phyloP scores from a whole-genome alignment of 2,888 invertebrate genomes.

The Platycnemis pennipes region DNA sequence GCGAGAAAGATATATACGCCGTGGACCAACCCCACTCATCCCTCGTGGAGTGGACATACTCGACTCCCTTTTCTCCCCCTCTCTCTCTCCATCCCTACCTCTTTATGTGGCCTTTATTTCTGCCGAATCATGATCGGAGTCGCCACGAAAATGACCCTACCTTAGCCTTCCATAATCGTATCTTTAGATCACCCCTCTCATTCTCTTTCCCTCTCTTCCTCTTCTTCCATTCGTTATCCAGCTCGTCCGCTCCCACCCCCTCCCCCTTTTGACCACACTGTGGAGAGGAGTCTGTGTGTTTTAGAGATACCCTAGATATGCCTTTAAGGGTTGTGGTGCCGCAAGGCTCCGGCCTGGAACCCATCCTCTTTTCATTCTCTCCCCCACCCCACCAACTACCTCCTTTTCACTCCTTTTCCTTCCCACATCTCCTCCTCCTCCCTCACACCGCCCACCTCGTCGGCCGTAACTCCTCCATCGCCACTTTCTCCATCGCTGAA shows the following conservation, averaged over 20 bases:
- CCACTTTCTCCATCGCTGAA: constrained; percentile 36
- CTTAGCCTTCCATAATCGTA: constrained; percentile 35
- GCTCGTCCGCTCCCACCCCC: background rate
- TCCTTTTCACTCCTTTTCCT: no score
- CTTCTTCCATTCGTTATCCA: constrained; percentile 5
- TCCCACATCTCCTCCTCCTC: background rate
- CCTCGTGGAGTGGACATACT: constrained; percentile 13
- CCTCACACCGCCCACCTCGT: background rate
- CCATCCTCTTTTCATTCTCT: background rate
- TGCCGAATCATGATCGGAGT: constrained; percentile 39
- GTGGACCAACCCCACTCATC: constrained; percentile 22
- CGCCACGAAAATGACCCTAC: constrained; percentile 39
- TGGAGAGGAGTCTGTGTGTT: background rate
- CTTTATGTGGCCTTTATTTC: constrained; percentile 39
- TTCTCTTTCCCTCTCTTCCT: background rate
- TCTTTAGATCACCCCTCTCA: constrained; percentile 14
- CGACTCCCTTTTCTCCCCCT: background rate
- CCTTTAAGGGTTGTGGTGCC: constrained; percentile 23
- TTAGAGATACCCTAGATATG: constrained; percentile 39
- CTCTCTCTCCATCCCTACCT: background rate
- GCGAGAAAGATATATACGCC: constrained; percentile 20
- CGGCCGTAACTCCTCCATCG: constrained; percentile 19
- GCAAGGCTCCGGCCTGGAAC: background rate
- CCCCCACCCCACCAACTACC: background rate
- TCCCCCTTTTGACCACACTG: constrained; percentile 11